These are phyloP conservation scores for Xiphophorus hellerii DNA, from an alignment of 2,113 vertebrate species.

Conservation along the genomic window DNA sequence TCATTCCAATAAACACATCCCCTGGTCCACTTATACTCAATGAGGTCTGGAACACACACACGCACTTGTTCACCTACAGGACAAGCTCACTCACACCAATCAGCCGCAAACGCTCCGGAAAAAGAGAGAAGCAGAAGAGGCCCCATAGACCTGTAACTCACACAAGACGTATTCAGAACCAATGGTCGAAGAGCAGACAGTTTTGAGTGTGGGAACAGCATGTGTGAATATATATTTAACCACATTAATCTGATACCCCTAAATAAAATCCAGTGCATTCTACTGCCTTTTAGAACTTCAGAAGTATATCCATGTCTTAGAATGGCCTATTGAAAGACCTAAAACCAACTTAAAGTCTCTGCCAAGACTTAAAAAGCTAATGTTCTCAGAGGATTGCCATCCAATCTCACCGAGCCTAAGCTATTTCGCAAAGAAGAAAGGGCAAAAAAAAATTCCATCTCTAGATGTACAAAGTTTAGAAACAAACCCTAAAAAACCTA, in stretches of 20 bases:
- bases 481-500: neutral
- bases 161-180: constrained; percentile 47
- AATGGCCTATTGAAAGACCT: no score
- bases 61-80: constrained; percentile 30
- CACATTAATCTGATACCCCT: constrained; percentile 16
- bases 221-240: constrained; percentile 21
- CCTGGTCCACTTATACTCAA: constrained; percentile 55
- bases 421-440: neutral
- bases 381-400: neutral
- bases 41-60: constrained; percentile 35
- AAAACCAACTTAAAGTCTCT: neutral
- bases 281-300: no score
- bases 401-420: neutral
- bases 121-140: constrained; percentile 39
- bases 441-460: neutral
- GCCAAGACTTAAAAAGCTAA: neutral
- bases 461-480: neutral
- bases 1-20: constrained; percentile 50
- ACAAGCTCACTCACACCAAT: constrained; percentile 50
- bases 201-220: constrained; percentile 53
- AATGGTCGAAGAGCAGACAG: constrained; percentile 51
- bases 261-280: no score
- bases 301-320: no score
- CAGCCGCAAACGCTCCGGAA: constrained; percentile 55
- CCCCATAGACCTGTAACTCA: constrained; percentile 61